Base-by-base conservation (phyloP, 1,140 invertebrate species). In the Drosophila jambulina region DNA sequence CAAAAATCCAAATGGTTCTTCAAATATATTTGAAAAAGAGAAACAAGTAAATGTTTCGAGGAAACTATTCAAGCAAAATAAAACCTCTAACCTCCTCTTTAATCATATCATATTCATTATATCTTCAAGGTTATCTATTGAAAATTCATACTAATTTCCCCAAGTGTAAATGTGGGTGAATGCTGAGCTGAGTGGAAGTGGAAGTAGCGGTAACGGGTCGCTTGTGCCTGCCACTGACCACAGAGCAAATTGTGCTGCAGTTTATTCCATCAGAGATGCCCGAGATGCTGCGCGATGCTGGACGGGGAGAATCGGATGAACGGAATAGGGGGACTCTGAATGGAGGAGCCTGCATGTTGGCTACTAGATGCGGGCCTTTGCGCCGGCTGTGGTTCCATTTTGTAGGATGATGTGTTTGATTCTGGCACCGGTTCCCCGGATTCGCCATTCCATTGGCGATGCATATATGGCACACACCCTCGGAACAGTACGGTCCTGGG, bases 211-310 rank as follows among this genome's bases (percentile, higher is more conserved):
- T 34, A 48, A 43, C 13, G 36, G 56, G 27, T 32, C 54, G 75
- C 49, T 64, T 65, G 54, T 45, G 43, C 53, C 19, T 51, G 59
- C 42, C 61, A 74, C 54, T 80, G 80, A 78, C 76, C 76, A 63
- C 76, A 78, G 65, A 71, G 57, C 64, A 78, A 80, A 78, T 80
- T 83, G 80, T 80, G 67, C 69, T 48, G 59, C 46, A 76, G 69
- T 69, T 87, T 88, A 78, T 87, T 63, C 58, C 64, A 67, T 79
- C 77, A 68, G 62, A 84, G 63, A 53, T 69, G 64, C 61, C 68
- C 69, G 54, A 60, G 67, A 51, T 38, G 68, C 54, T 49, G 36
- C 63, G 10, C 43, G 19, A 60, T 72, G 43, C 38, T 40, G 70
- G 17, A 62, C 17, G 36, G 17, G 21, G 42, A 59, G 27, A 19